Base-by-base conservation (phyloP, 2,113 vertebrate species). In the Ammodytes marinus region DNA sequence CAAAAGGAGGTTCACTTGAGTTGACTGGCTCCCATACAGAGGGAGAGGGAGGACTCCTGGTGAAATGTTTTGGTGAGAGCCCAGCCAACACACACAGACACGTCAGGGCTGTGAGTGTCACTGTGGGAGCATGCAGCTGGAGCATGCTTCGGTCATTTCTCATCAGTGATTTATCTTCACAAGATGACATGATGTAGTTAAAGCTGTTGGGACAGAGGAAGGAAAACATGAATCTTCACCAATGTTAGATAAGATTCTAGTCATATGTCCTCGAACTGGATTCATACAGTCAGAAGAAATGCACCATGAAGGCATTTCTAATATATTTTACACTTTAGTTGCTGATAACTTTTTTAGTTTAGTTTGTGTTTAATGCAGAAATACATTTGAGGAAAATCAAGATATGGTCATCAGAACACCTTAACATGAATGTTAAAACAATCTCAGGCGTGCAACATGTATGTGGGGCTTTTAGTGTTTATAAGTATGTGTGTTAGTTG, bases 1-100 rank as follows among this genome's bases (percentile, higher is more conserved):
- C 15, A 79, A 61, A 54, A 39, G 15, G 49, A 80, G 76, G 60
- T 67, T 69, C 72, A 47, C 4, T 9, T 79, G 37, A 72, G 85
- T 64, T 82, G 73, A 52, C 66, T 69, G 79, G 74, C 70, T 73
- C 46, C 53, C 4, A 54, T 52, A 11, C 5, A 12, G 40, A 47
- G 74, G 19, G 19, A 15, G 83, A 42, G 19, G n/a, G 35, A 67
- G n/a, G 35, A 67, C 15, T 1, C 37, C 27, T 27, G 27, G 27
- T 27, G 27, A 27, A 66, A 39, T 60, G 50, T 72, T 78, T 60
- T 57, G 37, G 10, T 74, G 8, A 1, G 43, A 78, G n/a, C 17
- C 2, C n/a, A 61, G 42, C 60, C 75, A 61, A 8, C 11, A 0
- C n/a, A 39, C 61, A 42, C 39, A 6, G 27, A 27, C 27, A 27